These are phyloP conservation scores for Colius striatus DNA, from an alignment of 2,113 vertebrate genomes.

Conservation along the genomic window DNA sequence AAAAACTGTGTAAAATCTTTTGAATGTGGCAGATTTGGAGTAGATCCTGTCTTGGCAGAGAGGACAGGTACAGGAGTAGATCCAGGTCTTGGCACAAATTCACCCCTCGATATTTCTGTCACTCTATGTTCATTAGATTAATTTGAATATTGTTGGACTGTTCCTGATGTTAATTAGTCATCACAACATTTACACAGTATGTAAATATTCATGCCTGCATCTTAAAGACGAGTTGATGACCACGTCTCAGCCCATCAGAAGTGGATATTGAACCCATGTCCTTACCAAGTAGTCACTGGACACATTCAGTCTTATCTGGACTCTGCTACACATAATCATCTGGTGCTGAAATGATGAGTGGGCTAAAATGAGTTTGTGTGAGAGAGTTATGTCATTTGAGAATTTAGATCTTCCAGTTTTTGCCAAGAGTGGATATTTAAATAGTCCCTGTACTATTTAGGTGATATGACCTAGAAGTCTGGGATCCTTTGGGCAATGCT, in stretches of 20 bases:
- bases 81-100: too few relatives aligned
- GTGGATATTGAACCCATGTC: neutral
- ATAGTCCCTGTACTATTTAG: neutral
- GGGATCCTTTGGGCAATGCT: neutral
- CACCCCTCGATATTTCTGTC: neutral
- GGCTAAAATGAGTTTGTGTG: neutral
- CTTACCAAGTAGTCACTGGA: neutral
- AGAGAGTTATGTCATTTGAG: neutral
- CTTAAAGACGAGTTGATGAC: neutral
- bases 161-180: neutral
- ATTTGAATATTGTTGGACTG: neutral
- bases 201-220: neutral
- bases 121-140: neutral
- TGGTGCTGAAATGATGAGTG: neutral
- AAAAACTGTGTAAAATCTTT: neutral
- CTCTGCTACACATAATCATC: neutral
- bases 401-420: neutral
- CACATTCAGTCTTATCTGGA: neutral
- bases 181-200: neutral
- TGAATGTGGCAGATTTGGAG: neutral
- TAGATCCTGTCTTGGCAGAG: neutral
- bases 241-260: neutral
- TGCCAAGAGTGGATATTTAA: neutral
- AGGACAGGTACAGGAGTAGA: neutral
- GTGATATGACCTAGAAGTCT: neutral